These are phyloP conservation scores for Trochalopteron elliotii DNA, from an alignment of 2,113 vertebrate species.

Conservation along the genomic window DNA sequence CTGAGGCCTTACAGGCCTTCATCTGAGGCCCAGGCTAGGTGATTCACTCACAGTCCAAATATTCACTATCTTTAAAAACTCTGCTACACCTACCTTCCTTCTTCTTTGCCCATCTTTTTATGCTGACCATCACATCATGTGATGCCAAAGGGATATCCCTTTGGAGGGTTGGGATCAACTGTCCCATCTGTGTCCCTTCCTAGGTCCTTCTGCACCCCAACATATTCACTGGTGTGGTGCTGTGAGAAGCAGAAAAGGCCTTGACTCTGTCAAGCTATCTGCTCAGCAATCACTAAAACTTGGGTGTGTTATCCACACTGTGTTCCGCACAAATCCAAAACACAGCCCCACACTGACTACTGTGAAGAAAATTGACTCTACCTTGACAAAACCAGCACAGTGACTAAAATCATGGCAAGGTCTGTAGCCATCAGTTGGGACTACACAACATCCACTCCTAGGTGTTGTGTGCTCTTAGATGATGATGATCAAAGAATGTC, in stretches of 20 bases:
- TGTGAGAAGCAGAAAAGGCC: background rate
- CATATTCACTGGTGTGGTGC: accelerated
- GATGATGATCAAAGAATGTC: background rate
- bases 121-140: background rate
- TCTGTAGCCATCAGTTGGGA: background rate
- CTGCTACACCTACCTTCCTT: too few species aligned
- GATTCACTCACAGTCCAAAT: too few species aligned
- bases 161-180: background rate
- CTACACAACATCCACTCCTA: background rate
- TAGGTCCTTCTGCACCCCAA: background rate
- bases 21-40: too few species aligned
- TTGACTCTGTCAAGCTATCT: background rate
- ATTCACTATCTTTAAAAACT: too few species aligned
- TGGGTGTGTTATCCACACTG: too few species aligned
- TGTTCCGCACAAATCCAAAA: background rate
- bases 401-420: background rate
- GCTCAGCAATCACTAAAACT: background rate
- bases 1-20: too few species aligned
- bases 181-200: background rate
- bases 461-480: background rate
- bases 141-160: background rate
- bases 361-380: background rate
- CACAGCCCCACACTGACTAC: background rate
- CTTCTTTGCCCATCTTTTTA: background rate
- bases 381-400: background rate